phyloP scores from a whole-genome alignment of 2,888 invertebrate genomes.

The Ellobium chinense region DNA sequence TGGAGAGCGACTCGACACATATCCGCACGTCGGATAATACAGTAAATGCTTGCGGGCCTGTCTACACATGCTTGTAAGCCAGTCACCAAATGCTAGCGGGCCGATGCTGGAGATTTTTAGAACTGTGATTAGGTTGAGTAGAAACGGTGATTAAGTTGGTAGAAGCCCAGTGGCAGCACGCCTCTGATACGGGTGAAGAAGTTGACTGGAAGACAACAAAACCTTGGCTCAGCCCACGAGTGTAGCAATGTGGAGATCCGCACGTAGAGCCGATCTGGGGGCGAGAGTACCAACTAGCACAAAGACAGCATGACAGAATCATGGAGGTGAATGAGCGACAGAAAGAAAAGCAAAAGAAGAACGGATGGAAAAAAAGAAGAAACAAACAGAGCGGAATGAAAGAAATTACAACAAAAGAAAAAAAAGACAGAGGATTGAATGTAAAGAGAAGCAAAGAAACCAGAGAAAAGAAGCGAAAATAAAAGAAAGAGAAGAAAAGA shows the following conservation, averaged over 20 bases:
- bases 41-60: no score
- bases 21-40: no score
- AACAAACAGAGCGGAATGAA: background rate
- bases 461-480: background rate
- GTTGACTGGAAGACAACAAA: background rate
- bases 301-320: background rate
- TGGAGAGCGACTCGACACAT: no score
- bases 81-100: no score
- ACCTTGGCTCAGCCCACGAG: background rate
- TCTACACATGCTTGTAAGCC: no score
- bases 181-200: no score
- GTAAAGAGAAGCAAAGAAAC: background rate
- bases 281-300: background rate
- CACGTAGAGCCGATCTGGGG: background rate
- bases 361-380: background rate
- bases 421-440: background rate
- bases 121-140: no score
- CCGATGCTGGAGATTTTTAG: no score
- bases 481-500: background rate
- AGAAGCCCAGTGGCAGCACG: no score
- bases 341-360: background rate
- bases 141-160: no score
- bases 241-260: constrained; percentile 18
- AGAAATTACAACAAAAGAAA: background rate
- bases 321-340: background rate